A percentile compares a stretch with the other conserved stretches of the same genome.
These are phyloP conservation scores for Triplophysa tibetana DNA, from an alignment of 2,113 vertebrate genomes.

Conservation along the genomic window DNA sequence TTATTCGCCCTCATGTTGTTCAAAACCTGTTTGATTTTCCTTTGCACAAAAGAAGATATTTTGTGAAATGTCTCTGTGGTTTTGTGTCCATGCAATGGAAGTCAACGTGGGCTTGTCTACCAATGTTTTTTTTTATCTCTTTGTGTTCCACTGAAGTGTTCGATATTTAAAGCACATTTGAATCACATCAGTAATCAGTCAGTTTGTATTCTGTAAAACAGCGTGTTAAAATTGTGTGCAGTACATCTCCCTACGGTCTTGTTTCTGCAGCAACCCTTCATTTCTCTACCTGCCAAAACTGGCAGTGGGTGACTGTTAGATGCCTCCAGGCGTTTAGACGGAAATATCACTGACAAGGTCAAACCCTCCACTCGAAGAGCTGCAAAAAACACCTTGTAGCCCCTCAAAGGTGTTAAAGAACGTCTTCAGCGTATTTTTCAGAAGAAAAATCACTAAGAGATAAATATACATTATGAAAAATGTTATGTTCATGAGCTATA, in stretches of 20 bases:
- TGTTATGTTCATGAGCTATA: no score
- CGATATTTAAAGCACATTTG: background rate
- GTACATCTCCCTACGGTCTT: slow-evolving; percentile 60
- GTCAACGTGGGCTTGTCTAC: no score
- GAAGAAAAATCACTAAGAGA: no score
- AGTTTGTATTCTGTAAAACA: slow-evolving; percentile 6
- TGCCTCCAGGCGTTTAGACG: slow-evolving; percentile 58
- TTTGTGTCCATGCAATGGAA: no score
- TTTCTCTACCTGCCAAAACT: slow-evolving; percentile 63
- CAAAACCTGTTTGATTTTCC: no score
- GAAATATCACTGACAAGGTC: slow-evolving; percentile 74
- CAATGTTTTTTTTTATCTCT: no score
- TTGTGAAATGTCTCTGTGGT: no score
- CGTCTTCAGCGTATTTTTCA: slow-evolving; percentile 35
- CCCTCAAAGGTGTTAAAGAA: slow-evolving; percentile 56
- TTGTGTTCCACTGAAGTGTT: no score
- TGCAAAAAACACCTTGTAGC: slow-evolving; percentile 59
- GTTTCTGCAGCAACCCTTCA: slow-evolving; percentile 73
- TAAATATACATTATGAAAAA: no score
- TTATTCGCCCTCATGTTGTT: no score
- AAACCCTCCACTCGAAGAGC: slow-evolving; percentile 64
- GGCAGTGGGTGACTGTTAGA: slow-evolving; percentile 59
- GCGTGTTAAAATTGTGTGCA: slow-evolving; percentile 30
- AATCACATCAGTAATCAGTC: background rate
- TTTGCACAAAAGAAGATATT: no score